These are phyloP conservation scores for Rhopalosiphum maidis DNA, from an alignment of 1,140 invertebrate species.

Conservation along the genomic window DNA sequence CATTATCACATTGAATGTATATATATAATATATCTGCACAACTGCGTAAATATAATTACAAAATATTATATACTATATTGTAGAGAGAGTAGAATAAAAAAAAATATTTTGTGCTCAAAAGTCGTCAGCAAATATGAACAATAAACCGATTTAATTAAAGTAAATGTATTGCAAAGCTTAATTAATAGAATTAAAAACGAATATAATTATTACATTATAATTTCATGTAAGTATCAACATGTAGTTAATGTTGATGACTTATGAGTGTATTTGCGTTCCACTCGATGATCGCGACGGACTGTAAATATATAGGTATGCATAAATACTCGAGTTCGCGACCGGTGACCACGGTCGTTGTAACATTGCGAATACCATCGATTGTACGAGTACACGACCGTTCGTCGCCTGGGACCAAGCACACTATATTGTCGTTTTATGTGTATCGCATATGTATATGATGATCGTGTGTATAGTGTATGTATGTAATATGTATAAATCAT, in stretches of 20 bases:
- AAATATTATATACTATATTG: too few species aligned
- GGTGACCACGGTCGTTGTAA: not conserved
- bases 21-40: not conserved
- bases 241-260: not conserved
- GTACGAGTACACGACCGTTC: not conserved
- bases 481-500: too few species aligned
- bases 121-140: not conserved
- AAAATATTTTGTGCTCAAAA: too few species aligned
- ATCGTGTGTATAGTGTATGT: not conserved
- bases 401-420: not conserved
- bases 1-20: not conserved
- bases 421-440: not conserved
- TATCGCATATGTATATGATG: too few species aligned
- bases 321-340: not conserved
- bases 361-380: not conserved
- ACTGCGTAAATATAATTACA: not conserved
- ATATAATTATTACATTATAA: not conserved
- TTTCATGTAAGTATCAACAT: not conserved
- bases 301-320: not conserved
- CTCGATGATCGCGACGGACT: not conserved
- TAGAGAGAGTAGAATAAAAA: too few species aligned
- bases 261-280: not conserved
- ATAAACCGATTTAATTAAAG: not conserved
- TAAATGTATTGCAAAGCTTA: not conserved
- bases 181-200: not conserved